Conservation (phyloP, 2,797 vertebrate genomes). For the Perodicticus potto region DNA sequence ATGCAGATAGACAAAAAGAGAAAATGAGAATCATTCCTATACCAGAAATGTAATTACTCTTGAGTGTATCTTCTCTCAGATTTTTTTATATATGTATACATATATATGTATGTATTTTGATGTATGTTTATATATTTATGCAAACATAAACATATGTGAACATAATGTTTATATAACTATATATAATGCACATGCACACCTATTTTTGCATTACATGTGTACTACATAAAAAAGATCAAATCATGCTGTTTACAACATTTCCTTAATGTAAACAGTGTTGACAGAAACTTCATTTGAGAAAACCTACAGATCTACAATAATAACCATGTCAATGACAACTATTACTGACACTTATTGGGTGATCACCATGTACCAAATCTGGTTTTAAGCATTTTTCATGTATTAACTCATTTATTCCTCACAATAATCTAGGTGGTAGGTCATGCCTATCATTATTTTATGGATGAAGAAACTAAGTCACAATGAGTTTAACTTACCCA, state of each 20-base stretch:
- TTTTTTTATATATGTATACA: neutral
- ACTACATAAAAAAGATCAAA: neutral
- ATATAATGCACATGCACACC: neutral
- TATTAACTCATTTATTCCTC: slow-evolving; percentile 1
- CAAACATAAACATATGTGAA: too few relatives aligned
- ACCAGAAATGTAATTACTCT: neutral
- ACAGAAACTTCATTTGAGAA: neutral
- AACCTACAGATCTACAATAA: neutral
- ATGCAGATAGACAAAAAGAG: neutral
- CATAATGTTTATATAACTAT: too few relatives aligned
- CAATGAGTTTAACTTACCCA: neutral
- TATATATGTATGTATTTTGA: neutral
- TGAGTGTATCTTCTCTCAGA: neutral
- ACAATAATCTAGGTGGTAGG: neutral
- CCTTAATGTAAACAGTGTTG: neutral
- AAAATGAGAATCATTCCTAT: neutral
- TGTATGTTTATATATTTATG: neutral
- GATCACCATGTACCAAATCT: neutral
- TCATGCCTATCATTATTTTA: neutral
- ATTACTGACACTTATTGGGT: neutral
- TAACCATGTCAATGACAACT: neutral
- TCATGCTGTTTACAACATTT: neutral
- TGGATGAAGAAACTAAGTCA: neutral
- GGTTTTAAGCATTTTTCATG: neutral
- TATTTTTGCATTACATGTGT: neutral